Base-by-base conservation (phyloP, 2,113 vertebrate species). In the Origma solitaria region DNA sequence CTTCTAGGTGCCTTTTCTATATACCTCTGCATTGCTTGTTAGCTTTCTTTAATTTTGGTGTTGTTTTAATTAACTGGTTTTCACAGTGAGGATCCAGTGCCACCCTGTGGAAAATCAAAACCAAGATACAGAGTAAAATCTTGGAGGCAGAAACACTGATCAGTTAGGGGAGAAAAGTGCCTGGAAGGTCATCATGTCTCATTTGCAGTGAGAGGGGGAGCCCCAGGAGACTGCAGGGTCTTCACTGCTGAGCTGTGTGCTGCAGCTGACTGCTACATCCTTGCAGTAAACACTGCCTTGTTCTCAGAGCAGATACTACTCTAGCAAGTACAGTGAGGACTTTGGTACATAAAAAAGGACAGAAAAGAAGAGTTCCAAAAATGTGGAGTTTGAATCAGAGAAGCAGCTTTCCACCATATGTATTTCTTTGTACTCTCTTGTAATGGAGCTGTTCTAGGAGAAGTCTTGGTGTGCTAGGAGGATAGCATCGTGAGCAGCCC, bases 51-150 rank as follows among this genome's bases (percentile, higher is more conserved):
- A 71, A n/a, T 72, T 91, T 73, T 64, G 11, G 3, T 84, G 24
- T 53, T 53, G 2, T 35, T 45, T 7, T 22, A 77, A 72, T 54
- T 65, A 37, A 51, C 15, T 51, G 4, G 4, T 81, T 75, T 92
- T 90, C 80, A 50, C 58, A 28, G 19, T 2, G 19, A 84, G 54
- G n/a, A 62, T 72, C n/a, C 69, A 96, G 93, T 86, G 96, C 96
- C 97, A 97, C 80, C 96, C 81, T 47, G 94, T 90, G 98, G 97
- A 94, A 47, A 71, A 23, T 73, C 25, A 28, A 71, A 68, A 30
- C 49, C 13, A 30, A 70, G 15, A 21, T 20, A 44, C 11, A n/a
- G 19, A 44, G 10, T 44, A 66, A 49, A 69, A 54, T 60, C 17
- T 58, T 68, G 6, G 35, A 42, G 54, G 27, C 21, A 64, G 56